Conservation (phyloP, 2,113 vertebrate species). For the Echinops telfairi region DNA sequence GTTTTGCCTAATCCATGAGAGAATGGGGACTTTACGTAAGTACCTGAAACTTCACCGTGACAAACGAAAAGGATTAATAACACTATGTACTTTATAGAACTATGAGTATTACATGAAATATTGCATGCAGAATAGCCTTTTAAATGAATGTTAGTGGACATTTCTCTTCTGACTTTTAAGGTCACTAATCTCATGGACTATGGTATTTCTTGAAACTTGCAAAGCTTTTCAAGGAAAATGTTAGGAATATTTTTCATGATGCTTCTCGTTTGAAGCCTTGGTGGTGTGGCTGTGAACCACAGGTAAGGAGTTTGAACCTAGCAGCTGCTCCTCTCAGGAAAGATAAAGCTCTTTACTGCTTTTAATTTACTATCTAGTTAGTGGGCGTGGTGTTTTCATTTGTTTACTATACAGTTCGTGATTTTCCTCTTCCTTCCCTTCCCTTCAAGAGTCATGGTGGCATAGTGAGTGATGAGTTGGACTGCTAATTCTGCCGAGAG, state of each 20-base stretch:
- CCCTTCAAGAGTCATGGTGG: too few species aligned
- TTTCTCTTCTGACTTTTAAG: neutral
- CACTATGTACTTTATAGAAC: neutral
- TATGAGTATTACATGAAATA: conserved; percentile 50
- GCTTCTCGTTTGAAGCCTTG: too few species aligned
- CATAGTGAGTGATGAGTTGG: too few species aligned
- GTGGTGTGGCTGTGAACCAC: too few species aligned
- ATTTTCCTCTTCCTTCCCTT: too few species aligned
- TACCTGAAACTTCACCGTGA: conserved; percentile 1
- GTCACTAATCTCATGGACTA: neutral
- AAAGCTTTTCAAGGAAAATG: neutral
- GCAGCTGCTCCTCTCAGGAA: too few species aligned
- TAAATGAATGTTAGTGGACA: neutral
- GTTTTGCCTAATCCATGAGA: conserved; percentile 30
- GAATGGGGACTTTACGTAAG: conserved; percentile 1
- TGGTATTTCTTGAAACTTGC: neutral
- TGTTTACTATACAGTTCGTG: too few species aligned
- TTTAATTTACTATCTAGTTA: too few species aligned
- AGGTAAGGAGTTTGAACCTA: too few species aligned
- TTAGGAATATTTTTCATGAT: neutral
- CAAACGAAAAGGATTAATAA: neutral
- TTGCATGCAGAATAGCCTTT: neutral
- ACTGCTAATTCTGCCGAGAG: too few species aligned
- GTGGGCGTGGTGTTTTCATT: too few species aligned
- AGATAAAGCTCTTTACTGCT: too few species aligned